Evolutionary conservation across 1,140 invertebrate genomes (phyloP).

Genomic region (Daktulosphaira vitifoliae): DNA sequence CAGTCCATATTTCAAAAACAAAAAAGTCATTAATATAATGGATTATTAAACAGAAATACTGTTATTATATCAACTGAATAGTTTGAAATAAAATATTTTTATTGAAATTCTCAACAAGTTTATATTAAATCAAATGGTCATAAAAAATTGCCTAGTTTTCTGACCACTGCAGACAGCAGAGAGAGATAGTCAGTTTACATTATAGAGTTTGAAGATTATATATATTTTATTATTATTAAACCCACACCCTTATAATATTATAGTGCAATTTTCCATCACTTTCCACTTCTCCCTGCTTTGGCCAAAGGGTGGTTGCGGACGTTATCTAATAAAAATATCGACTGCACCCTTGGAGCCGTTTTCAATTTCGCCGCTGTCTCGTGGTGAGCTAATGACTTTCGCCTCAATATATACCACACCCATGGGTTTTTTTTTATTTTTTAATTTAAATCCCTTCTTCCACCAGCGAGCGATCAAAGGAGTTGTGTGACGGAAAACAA

Average conservation of each 20-base stretch:
- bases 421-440: conserved; percentile 11
- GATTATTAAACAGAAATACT: too few relatives aligned
- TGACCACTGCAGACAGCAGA: conserved; percentile 2
- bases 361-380: conserved; percentile 29
- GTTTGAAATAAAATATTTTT: too few relatives aligned
- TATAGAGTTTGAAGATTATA: conserved; percentile 22
- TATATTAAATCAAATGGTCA: too few relatives aligned
- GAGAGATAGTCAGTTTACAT: too few relatives aligned
- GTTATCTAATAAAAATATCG: conserved; percentile 34
- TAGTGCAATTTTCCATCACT: conserved; percentile 17
- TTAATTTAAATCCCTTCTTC: conserved; percentile 30
- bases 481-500: conserved; percentile 25
- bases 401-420: conserved; percentile 28
- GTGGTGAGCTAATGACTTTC: conserved; percentile 30
- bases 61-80: too few relatives aligned
- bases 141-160: conserved; percentile 4
- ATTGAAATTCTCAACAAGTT: too few relatives aligned
- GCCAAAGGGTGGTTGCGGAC: conserved; percentile 15
- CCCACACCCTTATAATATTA: neutral
- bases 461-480: neutral
- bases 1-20: too few relatives aligned
- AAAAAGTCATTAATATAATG: too few relatives aligned
- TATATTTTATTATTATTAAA: conserved; percentile 29
- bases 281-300: neutral
- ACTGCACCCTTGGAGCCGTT: conserved; percentile 29